Evolutionary conservation across 2,888 invertebrate genomes (phyloP).

Genomic region (Phengaris arion): DNA sequence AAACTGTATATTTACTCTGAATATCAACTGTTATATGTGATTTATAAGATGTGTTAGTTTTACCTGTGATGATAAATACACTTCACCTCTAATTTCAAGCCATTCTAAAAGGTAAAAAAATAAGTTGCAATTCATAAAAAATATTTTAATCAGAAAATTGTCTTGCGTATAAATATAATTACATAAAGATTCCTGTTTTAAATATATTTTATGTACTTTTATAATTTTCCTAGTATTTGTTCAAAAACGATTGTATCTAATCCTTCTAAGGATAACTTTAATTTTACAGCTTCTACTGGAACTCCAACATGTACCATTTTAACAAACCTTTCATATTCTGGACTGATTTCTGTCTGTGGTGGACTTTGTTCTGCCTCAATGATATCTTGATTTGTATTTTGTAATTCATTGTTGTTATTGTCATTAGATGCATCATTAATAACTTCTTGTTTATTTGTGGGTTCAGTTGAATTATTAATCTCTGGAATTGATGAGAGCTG

Average conservation of each 20-base stretch:
- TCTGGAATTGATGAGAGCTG: conserved; percentile 78
- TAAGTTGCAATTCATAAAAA: neutral
- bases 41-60: too few relatives aligned
- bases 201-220: neutral
- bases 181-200: neutral
- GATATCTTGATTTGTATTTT: conserved; percentile 38
- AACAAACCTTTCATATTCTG: conserved; percentile 87
- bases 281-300: conserved; percentile 87
- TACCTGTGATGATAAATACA: too few relatives aligned
- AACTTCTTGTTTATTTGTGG: conserved; percentile 29
- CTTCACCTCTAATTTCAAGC: too few relatives aligned
- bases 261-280: conserved; percentile 92
- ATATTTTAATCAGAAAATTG: neutral
- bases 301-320: conserved; percentile 95
- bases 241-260: conserved; percentile 86
- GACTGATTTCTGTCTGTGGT: conserved; percentile 63
- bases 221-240: conserved; percentile 51
- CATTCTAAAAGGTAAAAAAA: too few relatives aligned
- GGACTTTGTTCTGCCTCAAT: conserved; percentile 27
- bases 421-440: conserved; percentile 28
- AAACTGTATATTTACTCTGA: too few relatives aligned
- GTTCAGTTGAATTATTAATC: conserved; percentile 46
- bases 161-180: neutral
- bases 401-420: conserved; percentile 27
- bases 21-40: too few relatives aligned